phyloP scores from a whole-genome alignment of 2,888 invertebrate genomes.

The Cryptocephalus moraei region DNA sequence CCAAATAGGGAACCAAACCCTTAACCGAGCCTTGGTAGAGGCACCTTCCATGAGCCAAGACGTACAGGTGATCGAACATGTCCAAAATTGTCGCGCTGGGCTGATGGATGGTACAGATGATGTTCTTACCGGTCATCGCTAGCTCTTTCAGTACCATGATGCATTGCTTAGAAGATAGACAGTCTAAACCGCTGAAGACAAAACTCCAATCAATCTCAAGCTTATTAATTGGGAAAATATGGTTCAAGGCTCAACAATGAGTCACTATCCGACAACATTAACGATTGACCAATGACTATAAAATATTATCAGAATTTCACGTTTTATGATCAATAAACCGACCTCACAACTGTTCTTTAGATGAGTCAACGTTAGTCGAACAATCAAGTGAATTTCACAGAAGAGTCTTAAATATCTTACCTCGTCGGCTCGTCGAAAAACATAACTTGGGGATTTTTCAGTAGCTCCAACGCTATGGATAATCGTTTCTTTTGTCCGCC shows the following conservation, averaged over 20 bases:
- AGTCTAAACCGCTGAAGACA: constrained; percentile 62
- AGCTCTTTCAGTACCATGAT: constrained; percentile 69
- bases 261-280: no score
- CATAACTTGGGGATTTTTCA: constrained; percentile 86
- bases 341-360: no score
- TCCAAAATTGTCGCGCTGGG: constrained; percentile 78
- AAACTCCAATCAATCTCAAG: constrained; percentile 5
- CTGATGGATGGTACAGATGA: constrained; percentile 86
- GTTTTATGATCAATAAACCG: no score
- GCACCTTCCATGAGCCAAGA: constrained; percentile 69
- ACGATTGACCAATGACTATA: no score
- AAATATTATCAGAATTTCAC: no score
- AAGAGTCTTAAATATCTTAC: constrained; percentile 7
- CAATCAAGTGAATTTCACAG: no score
- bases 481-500: constrained; percentile 87
- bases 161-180: constrained; percentile 74
- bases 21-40: constrained; percentile 70
- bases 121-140: constrained; percentile 73
- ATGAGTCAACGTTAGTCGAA: no score
- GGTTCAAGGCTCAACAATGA: no score
- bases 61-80: constrained; percentile 83
- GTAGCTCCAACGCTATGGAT: constrained; percentile 81
- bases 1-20: constrained; percentile 67
- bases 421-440: constrained; percentile 87
- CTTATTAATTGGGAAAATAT: no score